phyloP scores from a whole-genome alignment of 1,140 invertebrate species.

The Halesus radiatus region DNA sequence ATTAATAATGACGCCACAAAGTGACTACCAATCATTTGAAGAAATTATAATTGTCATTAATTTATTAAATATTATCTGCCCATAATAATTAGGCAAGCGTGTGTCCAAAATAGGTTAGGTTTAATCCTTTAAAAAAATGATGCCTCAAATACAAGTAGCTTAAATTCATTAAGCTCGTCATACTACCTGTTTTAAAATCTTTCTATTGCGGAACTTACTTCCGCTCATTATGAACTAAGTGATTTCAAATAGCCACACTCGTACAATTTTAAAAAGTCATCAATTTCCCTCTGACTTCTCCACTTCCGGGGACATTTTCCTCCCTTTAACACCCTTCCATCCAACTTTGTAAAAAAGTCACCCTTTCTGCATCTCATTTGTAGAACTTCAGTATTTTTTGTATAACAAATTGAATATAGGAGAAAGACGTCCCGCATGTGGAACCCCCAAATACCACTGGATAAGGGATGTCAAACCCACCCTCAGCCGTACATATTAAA shows the following conservation, averaged over 20 bases:
- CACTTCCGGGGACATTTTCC: not conserved
- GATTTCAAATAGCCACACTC: not conserved
- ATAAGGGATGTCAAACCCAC: conserved; percentile 13
- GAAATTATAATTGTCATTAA: too few relatives aligned
- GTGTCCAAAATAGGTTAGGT: too few relatives aligned
- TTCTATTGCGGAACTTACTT: too few relatives aligned
- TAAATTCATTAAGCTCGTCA: too few relatives aligned
- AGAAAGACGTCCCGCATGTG: not conserved
- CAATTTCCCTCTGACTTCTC: not conserved
- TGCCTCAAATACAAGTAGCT: too few relatives aligned
- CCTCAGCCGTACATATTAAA: not conserved
- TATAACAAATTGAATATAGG: conserved; percentile 18
- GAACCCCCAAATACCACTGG: not conserved
- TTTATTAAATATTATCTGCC: too few relatives aligned
- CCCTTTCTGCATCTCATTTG: conserved; percentile 27
- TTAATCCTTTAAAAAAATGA: too few relatives aligned
- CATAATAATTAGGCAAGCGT: too few relatives aligned
- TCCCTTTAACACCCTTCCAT: not conserved
- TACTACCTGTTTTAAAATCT: too few relatives aligned
- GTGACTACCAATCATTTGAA: too few relatives aligned
- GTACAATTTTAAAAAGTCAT: not conserved
- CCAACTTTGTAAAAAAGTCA: conserved; percentile 7
- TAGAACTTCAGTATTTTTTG: conserved; percentile 19
- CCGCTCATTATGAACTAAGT: too few relatives aligned
- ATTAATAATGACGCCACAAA: too few relatives aligned